phyloP scores from a whole-genome alignment of 2,797 vertebrate species.

The Mormyrus proboscirostris region DNA sequence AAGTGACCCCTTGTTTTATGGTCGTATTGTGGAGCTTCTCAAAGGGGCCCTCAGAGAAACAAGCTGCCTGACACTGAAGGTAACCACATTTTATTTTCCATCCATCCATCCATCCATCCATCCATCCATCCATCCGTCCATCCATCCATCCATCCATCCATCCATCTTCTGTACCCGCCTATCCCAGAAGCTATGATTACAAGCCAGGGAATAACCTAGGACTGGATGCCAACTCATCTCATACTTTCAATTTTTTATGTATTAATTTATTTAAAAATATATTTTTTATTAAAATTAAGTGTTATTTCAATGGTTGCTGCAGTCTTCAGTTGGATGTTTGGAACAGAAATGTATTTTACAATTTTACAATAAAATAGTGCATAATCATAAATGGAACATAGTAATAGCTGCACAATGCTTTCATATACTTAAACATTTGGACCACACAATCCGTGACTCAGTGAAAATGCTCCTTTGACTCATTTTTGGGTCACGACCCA shows the following conservation, averaged over 20 bases:
- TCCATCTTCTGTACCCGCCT: background rate
- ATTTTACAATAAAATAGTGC: background rate
- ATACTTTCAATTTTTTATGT: background rate
- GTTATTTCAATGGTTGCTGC: background rate
- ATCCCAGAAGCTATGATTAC: background rate
- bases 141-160: background rate
- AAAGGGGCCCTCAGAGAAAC: background rate
- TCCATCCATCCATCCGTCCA: background rate
- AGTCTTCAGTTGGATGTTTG: background rate
- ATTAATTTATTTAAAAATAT: too few species aligned
- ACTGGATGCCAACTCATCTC: background rate
- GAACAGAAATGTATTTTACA: background rate
- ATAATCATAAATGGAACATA: background rate
- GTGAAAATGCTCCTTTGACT: background rate
- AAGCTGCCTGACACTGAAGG: background rate
- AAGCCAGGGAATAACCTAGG: background rate
- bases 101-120: background rate
- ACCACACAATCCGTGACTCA: background rate
- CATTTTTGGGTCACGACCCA: background rate
- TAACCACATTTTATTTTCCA: background rate
- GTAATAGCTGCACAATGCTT: background rate
- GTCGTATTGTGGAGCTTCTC: background rate
- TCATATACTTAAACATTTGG: background rate
- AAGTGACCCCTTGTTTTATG: background rate
- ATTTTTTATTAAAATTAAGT: background rate